Percentiles rank a stretch among this genome's conserved stretches.
Conservation (phyloP, 64 coral and sea anemone genomes). For the Platygyra sinensis region DNA sequence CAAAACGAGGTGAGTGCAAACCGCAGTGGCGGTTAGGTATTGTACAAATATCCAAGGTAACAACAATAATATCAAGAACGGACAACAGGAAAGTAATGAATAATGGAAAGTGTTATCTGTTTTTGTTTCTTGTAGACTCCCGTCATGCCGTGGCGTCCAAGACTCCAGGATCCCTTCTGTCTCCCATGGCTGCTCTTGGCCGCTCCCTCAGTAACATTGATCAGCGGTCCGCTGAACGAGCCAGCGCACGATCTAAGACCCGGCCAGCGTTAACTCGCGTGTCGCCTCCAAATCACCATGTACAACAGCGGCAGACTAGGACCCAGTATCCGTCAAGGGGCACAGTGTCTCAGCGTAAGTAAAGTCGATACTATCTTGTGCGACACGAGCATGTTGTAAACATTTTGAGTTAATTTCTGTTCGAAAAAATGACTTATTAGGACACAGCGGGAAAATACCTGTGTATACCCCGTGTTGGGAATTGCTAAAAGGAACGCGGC, state of each 20-base stretch:
- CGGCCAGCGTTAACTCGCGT: conserved; percentile 33
- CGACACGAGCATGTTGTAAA: too few relatives aligned
- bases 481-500: background rate
- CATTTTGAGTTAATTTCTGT: too few relatives aligned
- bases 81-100: too few relatives aligned
- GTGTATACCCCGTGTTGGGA: too few relatives aligned
- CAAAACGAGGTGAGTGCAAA: background rate
- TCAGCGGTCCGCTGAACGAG: conserved; percentile 67
- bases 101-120: too few relatives aligned
- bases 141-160: conserved; percentile 53
- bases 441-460: too few relatives aligned
- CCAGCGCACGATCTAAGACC: conserved; percentile 51
- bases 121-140: conserved; percentile 8
- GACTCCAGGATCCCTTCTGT: conserved; percentile 26
- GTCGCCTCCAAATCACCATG: conserved; percentile 15
- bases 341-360: conserved; percentile 84
- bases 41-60: background rate
- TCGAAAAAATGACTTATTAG: too few relatives aligned
- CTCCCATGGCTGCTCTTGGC: conserved; percentile 56
- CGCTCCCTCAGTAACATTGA: conserved; percentile 82
- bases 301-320: conserved; percentile 20
- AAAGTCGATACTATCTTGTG: background rate
- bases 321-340: conserved; percentile 50
- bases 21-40: background rate
- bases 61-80: background rate